These are phyloP conservation scores for Ancistrus triradiatus DNA, from an alignment of 2,113 vertebrate species.

Conservation along the genomic window DNA sequence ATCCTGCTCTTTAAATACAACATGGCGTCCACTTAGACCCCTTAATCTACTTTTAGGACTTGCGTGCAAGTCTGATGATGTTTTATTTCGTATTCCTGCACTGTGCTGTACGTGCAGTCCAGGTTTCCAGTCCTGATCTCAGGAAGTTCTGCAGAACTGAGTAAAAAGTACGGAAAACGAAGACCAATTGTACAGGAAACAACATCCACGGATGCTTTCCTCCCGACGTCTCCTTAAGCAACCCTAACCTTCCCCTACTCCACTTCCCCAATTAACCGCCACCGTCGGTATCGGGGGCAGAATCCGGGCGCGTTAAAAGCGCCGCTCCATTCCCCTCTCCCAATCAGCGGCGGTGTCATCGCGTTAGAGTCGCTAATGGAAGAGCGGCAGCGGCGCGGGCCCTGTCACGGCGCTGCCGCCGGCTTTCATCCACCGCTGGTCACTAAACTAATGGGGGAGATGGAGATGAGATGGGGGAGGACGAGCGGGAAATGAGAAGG, in stretches of 20 bases:
- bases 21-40: no score
- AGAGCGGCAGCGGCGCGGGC: constrained; percentile 74
- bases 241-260: constrained; percentile 25
- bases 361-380: constrained; percentile 88
- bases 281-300: constrained; percentile 26
- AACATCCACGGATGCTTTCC: not conserved
- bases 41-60: no score
- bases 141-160: no score
- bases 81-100: no score
- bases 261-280: constrained; percentile 39
- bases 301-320: constrained; percentile 28
- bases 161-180: no score
- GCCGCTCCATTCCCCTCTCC: constrained; percentile 82
- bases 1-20: no score
- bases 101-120: no score
- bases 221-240: constrained; percentile 13
- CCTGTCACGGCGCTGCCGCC: constrained; percentile 49
- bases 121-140: no score
- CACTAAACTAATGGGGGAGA: constrained; percentile 76
- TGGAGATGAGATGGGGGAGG: constrained; percentile 39
- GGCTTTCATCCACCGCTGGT: constrained; percentile 65
- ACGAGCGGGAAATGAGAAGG: constrained; percentile 33
- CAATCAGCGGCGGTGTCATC: constrained; percentile 88
- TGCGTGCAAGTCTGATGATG: no score
- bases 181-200: no score